These are phyloP conservation scores for Sphenopsis melanotis DNA, from an alignment of 2,797 vertebrate species.

Conservation along the genomic window DNA sequence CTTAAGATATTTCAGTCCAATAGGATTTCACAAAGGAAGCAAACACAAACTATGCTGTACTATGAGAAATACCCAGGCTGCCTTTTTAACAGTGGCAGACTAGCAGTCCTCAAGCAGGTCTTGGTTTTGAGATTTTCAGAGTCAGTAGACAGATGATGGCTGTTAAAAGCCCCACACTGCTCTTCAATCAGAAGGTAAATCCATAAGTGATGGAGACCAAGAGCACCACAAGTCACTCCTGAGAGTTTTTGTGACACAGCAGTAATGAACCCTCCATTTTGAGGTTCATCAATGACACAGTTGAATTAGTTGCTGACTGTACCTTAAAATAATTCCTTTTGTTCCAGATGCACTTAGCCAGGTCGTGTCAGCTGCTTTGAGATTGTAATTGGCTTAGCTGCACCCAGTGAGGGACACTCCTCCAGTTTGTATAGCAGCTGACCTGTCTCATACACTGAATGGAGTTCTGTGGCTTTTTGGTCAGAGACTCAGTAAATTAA, in stretches of 20 bases:
- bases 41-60: background rate
- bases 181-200: slow-evolving; percentile 26
- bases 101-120: background rate
- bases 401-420: background rate
- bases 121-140: background rate
- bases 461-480: background rate
- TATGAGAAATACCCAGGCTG: background rate
- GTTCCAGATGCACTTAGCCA: background rate
- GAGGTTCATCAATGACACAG: background rate
- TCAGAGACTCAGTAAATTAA: slow-evolving; percentile 1
- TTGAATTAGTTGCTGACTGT: background rate
- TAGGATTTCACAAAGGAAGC: background rate
- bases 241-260: background rate
- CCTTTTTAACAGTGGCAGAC: background rate
- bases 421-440: background rate
- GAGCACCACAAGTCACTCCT: background rate
- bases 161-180: background rate
- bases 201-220: background rate
- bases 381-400: background rate
- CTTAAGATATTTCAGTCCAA: background rate
- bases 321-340: background rate
- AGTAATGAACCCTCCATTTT: background rate
- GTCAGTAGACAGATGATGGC: background rate
- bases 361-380: background rate
- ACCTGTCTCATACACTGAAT: background rate